Evolutionary conservation across 2,113 vertebrate genomes (phyloP), one percentile per base, ranked within the genome.

Genomic region (Colinus virginianus): DNA sequence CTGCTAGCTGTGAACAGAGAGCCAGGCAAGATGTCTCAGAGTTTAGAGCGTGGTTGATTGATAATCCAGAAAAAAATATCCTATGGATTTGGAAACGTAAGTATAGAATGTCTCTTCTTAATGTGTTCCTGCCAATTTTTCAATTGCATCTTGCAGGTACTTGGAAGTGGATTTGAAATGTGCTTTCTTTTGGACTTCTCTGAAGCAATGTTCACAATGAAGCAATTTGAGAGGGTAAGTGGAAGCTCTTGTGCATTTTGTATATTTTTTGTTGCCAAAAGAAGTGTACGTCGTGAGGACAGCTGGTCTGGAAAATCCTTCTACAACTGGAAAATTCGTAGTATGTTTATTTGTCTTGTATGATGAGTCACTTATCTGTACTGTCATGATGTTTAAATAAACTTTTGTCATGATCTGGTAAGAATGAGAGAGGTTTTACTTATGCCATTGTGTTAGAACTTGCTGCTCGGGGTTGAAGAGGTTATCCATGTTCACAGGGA

Each of bases 161-260:
- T 99, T 95, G 91, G 78, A 84, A 98, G 98, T 96, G 84, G 90
- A 14, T 92, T 98, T 95, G 98, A 98, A 49, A 91, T 92, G 36
- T 86, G 20, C 93, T 97, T 98, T 30, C 97, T 99, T 90, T 94
- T 99, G 72, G 96, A 98, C 53, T 99, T 99, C 95, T 98, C 98
- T 7, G 98, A 99, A 97, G 97, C 97, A 9, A 98, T 99, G 98
- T 99, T 99, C 94, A 78, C 96, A 72, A 99, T 99, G 99, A 97
- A 98, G 53, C 97, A 98, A 36, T 99, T 99, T 98, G 99, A 99
- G 79, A 98, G 97, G 98, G 99, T 99, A 95, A 85, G 97, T 76
- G 67, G 40, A 77, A 53, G 48, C 81, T 86, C 67, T 80, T 80
- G 49, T 81, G 28, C 45, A 3, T 77, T 91, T 43, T 88, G 25